phyloP scores from a whole-genome alignment of 1,140 invertebrate species.

The Drosophila burlai region DNA sequence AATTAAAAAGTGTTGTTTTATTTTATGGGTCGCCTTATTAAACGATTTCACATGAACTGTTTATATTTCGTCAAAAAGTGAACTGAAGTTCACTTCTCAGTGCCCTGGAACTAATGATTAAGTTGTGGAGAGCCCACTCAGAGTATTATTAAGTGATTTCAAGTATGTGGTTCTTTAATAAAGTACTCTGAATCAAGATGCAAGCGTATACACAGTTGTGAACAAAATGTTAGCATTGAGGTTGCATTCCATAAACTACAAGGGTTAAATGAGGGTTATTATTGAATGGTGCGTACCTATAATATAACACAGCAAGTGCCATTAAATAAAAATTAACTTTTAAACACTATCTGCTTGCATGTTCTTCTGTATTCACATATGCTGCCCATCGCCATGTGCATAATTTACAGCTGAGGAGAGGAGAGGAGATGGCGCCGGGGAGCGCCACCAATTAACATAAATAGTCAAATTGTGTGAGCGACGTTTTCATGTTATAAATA shows the following conservation, averaged over 20 bases:
- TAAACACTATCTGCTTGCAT: not conserved
- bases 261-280: too few relatives aligned
- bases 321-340: not conserved
- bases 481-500: constrained; percentile 66
- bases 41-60: not conserved
- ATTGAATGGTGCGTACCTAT: not conserved
- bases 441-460: constrained; percentile 61
- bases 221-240: not conserved
- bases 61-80: constrained; percentile 1
- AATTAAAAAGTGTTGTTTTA: not conserved
- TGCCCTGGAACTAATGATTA: constrained; percentile 50
- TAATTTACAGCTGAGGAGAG: constrained; percentile 54
- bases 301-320: not conserved
- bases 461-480: constrained; percentile 48
- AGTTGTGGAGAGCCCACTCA: constrained; percentile 27
- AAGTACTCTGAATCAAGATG: not conserved
- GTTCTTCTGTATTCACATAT: not conserved
- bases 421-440: constrained; percentile 2
- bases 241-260: not conserved
- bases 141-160: constrained; percentile 28
- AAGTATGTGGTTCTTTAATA: constrained; percentile 3
- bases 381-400: constrained; percentile 43
- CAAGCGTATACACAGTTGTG: not conserved
- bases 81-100: constrained; percentile 53
- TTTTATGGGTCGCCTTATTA: not conserved